Percentiles rank a stretch among this genome's conserved stretches.
Conservation (phyloP, 2,797 vertebrate species). For the Ctenopoma multispine region DNA sequence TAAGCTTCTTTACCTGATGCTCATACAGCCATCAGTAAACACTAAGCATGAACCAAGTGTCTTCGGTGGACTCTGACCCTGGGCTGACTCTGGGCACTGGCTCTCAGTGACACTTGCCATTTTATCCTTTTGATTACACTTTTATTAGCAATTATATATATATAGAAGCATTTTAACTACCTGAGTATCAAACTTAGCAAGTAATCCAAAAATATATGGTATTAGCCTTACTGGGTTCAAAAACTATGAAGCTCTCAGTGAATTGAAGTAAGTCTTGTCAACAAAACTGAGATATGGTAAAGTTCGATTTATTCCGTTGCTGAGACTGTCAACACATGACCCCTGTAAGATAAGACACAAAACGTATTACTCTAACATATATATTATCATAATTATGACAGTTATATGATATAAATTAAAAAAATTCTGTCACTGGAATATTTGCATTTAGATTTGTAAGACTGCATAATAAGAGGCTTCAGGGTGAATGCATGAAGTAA, state of each 20-base stretch:
- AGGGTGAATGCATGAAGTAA: conserved; percentile 19
- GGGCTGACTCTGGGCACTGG: conserved; percentile 54
- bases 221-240: neutral
- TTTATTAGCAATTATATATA: conserved; percentile 37
- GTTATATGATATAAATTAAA: neutral
- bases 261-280: conserved; percentile 2
- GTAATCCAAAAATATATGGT: conserved; percentile 26
- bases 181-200: conserved; percentile 31
- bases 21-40: conserved; percentile 54
- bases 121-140: conserved; percentile 48
- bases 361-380: neutral
- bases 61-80: conserved; percentile 45
- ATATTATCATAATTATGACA: conserved; percentile 14
- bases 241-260: neutral
- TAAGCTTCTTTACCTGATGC: conserved; percentile 43
- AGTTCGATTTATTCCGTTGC: neutral
- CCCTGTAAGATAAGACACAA: neutral
- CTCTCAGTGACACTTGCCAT: conserved; percentile 61
- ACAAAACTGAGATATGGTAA: conserved; percentile 5
- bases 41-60: conserved; percentile 41
- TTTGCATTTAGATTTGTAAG: conserved; percentile 36
- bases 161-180: conserved; percentile 40
- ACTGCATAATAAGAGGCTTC: neutral
- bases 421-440: conserved; percentile 1
- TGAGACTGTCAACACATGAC: neutral